Base-by-base conservation (phyloP, 2,888 invertebrate species). In the Nipponacmea schrenckii region DNA sequence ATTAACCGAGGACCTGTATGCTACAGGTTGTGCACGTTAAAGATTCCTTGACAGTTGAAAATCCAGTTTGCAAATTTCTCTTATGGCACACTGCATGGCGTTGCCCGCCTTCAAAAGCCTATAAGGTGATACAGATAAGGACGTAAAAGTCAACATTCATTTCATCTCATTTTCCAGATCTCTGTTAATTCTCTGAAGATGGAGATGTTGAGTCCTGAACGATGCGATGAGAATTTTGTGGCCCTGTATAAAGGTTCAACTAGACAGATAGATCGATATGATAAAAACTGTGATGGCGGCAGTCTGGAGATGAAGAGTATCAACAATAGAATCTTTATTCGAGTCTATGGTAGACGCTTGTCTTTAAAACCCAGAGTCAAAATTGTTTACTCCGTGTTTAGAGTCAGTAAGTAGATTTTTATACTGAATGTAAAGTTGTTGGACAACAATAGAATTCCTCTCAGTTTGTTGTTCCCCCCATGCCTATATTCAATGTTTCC, bases 191-290 rank as follows among this genome's bases (percentile, higher is more conserved):
- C 76, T 2, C 39, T 70, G 17, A 50, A 74, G 26, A 46, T 78
- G 62, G 66, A 70, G 24, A 62, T 76, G 39, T 44, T 63, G 12
- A 48, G 69, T 62, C 63, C 66, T 1, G 39, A 76, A 73, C 39
- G 78, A 72, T 87, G 87, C 73, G 78, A 78, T 12, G 69, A 79
- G 39, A 86, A 84, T 76, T 79, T 80, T 72, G 78, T 87, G 17
- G 84, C 84, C 67, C 69, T 87, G 15, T 87, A 86, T 71, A 85
- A 85, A 62, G 79, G 80, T 2, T 82, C 84, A 4, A 85, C 86
- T 0, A 76, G 81, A 4, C 76, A 77, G 65, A 74, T 75, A 2
- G 78, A 81, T 71, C 65, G 74, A 12, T 70, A 75, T 8, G 80
- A 79, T 8, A 75, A 77, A 8, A 78, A 80, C 68, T 85, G 85